Evolutionary conservation across 2,888 invertebrate species (phyloP).

Genomic region (Eilema griseolum): DNA sequence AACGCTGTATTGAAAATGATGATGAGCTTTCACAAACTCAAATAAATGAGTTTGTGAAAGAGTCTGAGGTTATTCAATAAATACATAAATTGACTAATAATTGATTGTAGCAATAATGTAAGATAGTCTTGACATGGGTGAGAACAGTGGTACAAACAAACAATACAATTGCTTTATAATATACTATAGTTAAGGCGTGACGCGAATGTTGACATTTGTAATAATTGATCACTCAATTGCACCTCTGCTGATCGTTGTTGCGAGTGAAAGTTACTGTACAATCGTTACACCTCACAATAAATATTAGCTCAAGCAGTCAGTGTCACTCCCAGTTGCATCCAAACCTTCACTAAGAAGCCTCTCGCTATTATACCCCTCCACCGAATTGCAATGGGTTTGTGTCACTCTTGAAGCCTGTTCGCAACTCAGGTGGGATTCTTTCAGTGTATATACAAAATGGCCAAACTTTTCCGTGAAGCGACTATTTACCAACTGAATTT

Average conservation of each 20-base stretch:
- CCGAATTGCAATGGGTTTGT: too few relatives aligned
- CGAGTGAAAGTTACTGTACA: too few relatives aligned
- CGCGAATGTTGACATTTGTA: not conserved
- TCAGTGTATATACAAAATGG: too few relatives aligned
- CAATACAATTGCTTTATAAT: constrained; percentile 2
- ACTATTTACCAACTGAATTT: too few relatives aligned
- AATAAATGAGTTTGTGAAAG: not conserved
- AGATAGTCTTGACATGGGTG: not conserved
- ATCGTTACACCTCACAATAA: too few relatives aligned
- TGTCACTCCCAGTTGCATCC: too few relatives aligned
- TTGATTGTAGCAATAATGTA: not conserved
- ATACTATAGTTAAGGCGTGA: not conserved
- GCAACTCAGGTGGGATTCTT: too few relatives aligned
- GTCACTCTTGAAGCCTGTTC: too few relatives aligned
- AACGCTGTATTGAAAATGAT: not conserved
- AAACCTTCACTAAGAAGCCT: too few relatives aligned
- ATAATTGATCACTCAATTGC: not conserved
- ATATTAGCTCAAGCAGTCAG: too few relatives aligned
- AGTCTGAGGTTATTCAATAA: not conserved
- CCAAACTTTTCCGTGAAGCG: too few relatives aligned
- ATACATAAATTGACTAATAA: not conserved
- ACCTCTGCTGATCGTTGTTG: not conserved
- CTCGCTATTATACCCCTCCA: too few relatives aligned
- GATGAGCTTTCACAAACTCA: not conserved
- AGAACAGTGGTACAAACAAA: not conserved